These are phyloP conservation scores for Spongilla lacustris DNA, from an alignment of 37 sponge, comb jelly and placozoan genomes.

Conservation along the genomic window DNA sequence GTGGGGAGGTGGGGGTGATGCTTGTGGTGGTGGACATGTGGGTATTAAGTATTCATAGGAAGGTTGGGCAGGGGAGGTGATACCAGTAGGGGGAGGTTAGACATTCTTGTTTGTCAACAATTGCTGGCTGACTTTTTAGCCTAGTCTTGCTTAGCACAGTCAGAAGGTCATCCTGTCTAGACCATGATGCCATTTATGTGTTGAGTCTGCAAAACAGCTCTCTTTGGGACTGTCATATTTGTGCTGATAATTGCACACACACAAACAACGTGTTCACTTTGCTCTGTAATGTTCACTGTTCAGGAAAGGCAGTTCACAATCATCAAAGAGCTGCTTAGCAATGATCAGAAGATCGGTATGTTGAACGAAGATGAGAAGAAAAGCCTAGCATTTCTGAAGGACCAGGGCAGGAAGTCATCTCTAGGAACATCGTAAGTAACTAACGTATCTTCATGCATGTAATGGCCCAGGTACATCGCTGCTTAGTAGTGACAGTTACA, in stretches of 20 bases:
- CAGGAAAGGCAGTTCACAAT: constrained; percentile 83
- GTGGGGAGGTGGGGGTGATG: no score
- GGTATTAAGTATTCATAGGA: not conserved
- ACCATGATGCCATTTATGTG: no score
- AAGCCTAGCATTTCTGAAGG: constrained; percentile 61
- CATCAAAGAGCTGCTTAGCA: constrained; percentile 69
- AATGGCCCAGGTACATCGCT: no score
- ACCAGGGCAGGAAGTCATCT: constrained; percentile 4
- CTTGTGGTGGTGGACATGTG: not conserved
- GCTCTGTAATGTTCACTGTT: no score
- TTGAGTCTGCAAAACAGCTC: not conserved
- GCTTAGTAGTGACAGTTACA: no score
- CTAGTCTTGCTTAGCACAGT: no score
- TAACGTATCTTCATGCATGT: not conserved
- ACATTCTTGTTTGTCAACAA: no score
- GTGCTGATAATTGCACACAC: not conserved
- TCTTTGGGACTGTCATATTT: constrained; percentile 30
- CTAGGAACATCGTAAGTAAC: constrained; percentile 14
- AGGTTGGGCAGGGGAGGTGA: no score
- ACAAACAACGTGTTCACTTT: no score
- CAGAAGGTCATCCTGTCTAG: not conserved
- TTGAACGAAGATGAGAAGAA: constrained; percentile 73
- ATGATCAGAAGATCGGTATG: constrained; percentile 63
- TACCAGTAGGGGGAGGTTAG: no score
- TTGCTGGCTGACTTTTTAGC: no score